Base-by-base conservation (phyloP, 2,888 invertebrate genomes). In the Eledona agricola region DNA sequence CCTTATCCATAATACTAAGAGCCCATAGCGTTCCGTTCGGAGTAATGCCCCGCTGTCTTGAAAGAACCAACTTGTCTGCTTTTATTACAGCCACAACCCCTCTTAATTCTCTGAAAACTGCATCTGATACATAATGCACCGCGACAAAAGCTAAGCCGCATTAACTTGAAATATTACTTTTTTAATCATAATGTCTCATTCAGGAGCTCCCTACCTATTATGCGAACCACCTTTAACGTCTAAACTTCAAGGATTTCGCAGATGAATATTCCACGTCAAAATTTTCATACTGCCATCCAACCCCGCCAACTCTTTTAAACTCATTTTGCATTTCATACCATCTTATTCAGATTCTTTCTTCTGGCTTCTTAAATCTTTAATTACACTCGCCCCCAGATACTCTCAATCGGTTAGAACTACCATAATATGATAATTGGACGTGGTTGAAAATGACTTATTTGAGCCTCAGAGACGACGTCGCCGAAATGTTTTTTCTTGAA, bases 131-230 rank as follows among this genome's bases (percentile, higher is more conserved):
- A 34, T 50, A 50, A 50, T 50, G 42, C 50, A 50, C 34, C 31
- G n/a, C 29, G 37, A 47, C 50, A 42, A 42, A 31, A 34, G 42
- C 32, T 50, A 50, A 50, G 34, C 40, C 50, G 32, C 42, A 50
- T 50, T 42, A 50, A 42, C 31, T 50, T 50, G 34, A 42, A 50
- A 50, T 50, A 50, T 40, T 42, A 34, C 50, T 50, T 50, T 50
- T 50, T 50, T 50, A 50, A 50, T 50, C 50, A 42, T 7, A 19
- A 23, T 10, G 19, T 16, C 34, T 42, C 34, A 9, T 49, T 49
- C 47, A 28, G 19, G 7, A 6, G 22, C 25, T 15, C 17, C 13
- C 29, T 19, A 2, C 26, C n/a, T 9, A 28, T 32, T 32, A 17
- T 43, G 12, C 26, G 6, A 22, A 16, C 32, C 28, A 29, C 42